Evolutionary conservation across 2,113 vertebrate genomes (phyloP), one percentile per base, ranked within the genome.

Genomic region (Clarias batrachus): DNA sequence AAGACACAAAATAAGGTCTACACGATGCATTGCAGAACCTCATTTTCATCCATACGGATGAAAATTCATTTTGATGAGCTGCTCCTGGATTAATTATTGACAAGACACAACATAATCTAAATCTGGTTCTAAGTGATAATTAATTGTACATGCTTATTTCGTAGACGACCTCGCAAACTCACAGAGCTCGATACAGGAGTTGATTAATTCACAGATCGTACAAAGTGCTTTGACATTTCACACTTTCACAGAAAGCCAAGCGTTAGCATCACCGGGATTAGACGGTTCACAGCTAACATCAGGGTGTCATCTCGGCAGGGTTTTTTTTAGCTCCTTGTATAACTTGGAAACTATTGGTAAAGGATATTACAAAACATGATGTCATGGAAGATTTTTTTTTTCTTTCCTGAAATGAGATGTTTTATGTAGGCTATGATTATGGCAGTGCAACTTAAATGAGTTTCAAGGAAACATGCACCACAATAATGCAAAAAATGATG

Each of bases 51-150:
- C 60, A 66, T 33, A 48, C 66, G 81, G 65, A 56, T 33, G 30
- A 33, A 33, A 33, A 3, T 70, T 27, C 17, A 83, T 25, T 30
- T 4, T 7, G 76, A 48, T 17, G 48, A 27, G 84, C 19, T 17
- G 12, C 41, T 79, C 83, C 63, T 11, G 63, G 23, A 57, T 16
- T 71, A 73, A 30, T 66, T 54, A 84, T 86, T 83, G 60, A 66
- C 66, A 85, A 54, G 66, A 79, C 52, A 59, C 13, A 57, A 81
- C 80, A 52, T n/a, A 16, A 12, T 30, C 81, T 77, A 78, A 63
- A 77, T 78, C 54, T 16, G 30, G 41, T 54, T 82, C 27, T 13
- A 84, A 33, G 73, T 66, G 73, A 56, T 85, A 87, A 89, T 89
- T 85, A 87, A 33, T 70, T 68, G 57, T 41, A 52, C n/a, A 4